Evolutionary conservation across 1,140 invertebrate species (phyloP).

Genomic region (Caenorhabditis remanei): DNA sequence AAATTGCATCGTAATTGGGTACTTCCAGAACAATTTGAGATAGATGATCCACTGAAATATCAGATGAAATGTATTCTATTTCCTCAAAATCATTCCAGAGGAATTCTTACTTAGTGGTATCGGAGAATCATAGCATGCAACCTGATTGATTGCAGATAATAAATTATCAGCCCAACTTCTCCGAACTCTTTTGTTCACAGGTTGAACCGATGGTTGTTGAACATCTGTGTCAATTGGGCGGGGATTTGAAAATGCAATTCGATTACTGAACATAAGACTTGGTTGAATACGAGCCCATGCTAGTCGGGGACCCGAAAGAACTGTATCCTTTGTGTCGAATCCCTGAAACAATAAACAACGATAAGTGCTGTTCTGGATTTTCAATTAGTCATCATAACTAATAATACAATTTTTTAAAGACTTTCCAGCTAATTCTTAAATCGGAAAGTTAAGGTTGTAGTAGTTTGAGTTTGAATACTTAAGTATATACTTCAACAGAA

Average conservation of each 20-base stretch:
- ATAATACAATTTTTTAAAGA: not conserved
- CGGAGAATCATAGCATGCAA: slow-evolving; percentile 75
- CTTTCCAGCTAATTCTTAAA: no score
- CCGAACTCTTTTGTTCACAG: slow-evolving; percentile 19
- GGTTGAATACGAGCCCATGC: slow-evolving; percentile 75
- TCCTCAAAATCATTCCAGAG: not conserved
- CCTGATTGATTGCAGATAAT: slow-evolving; percentile 68
- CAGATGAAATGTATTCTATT: no score
- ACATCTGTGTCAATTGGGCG: slow-evolving; percentile 26
- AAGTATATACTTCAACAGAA: no score
- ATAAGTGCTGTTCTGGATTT: no score
- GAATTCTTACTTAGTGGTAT: slow-evolving; percentile 76
- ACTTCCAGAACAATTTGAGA: slow-evolving; percentile 74
- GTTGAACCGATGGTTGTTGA: slow-evolving; percentile 6
- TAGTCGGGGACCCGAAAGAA: slow-evolving; percentile 70
- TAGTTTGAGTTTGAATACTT: no score
- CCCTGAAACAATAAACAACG: slow-evolving; percentile 68
- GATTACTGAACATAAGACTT: slow-evolving; percentile 68
- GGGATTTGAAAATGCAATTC: slow-evolving; percentile 65
- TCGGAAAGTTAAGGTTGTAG: no score
- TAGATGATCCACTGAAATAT: slow-evolving; percentile 75
- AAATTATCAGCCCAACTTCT: slow-evolving; percentile 76
- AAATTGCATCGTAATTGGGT: slow-evolving; percentile 68
- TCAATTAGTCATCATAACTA: not conserved
- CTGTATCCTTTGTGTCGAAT: slow-evolving; percentile 75